phyloP scores from a whole-genome alignment of 2,888 invertebrate genomes.

The Carabus problematicus region DNA sequence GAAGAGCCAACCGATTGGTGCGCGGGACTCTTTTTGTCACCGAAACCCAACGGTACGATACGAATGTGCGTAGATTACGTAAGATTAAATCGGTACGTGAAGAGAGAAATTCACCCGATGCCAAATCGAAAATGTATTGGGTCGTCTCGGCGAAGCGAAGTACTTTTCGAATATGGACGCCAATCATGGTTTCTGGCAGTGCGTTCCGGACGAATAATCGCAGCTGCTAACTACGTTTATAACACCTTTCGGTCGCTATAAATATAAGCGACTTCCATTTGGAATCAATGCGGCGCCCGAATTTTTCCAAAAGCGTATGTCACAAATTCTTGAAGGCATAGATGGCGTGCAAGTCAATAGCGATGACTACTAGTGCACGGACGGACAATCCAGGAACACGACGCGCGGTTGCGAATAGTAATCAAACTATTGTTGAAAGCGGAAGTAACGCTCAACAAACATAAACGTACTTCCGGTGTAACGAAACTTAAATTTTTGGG shows the following conservation, averaged over 20 bases:
- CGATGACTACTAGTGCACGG: constrained; percentile 4
- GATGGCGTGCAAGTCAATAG: constrained; percentile 5
- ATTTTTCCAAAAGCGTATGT: too few species aligned
- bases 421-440: neutral
- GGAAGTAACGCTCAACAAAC: neutral
- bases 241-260: constrained; percentile 45
- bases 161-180: too few species aligned
- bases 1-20: too few species aligned
- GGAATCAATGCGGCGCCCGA: constrained; percentile 40
- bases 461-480: constrained; percentile 1
- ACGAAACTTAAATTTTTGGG: constrained; percentile 10
- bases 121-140: too few species aligned
- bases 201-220: neutral
- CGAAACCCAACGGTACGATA: too few species aligned
- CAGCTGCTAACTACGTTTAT: constrained; percentile 45
- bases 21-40: too few species aligned
- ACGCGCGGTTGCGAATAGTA: neutral
- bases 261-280: constrained; percentile 27
- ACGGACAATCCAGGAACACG: constrained; percentile 6
- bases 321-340: constrained; percentile 11
- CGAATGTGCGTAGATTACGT: too few species aligned
- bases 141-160: neutral
- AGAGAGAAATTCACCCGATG: constrained; percentile 9
- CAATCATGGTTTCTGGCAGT: too few species aligned
- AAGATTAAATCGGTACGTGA: too few species aligned